Evolutionary conservation across 2,113 vertebrate genomes (phyloP).

Genomic region (Myotis davidii): DNA sequence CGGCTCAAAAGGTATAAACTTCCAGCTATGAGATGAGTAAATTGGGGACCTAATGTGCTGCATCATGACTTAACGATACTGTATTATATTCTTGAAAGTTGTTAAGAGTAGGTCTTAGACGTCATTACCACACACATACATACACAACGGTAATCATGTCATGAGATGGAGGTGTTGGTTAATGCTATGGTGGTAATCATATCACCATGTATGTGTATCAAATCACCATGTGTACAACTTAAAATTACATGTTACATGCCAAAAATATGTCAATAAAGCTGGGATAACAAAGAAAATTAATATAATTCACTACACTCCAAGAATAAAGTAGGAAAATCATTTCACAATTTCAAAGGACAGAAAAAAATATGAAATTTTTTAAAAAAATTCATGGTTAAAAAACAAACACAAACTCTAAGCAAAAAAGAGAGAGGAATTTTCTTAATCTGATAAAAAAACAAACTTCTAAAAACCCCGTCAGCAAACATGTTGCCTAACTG

Average conservation of each 20-base stretch:
- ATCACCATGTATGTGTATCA: not conserved
- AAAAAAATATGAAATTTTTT: not conserved
- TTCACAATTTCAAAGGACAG: constrained; percentile 23
- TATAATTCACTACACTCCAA: not conserved
- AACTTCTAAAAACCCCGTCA: not conserved
- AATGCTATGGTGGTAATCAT: not conserved
- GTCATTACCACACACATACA: not conserved
- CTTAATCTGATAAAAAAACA: not conserved
- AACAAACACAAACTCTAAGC: not conserved
- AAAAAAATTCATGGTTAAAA: not conserved
- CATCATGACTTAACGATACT: not conserved
- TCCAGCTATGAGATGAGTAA: not conserved
- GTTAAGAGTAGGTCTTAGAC: not conserved
- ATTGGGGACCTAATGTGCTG: not conserved
- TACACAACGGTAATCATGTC: not conserved
- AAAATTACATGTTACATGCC: not conserved
- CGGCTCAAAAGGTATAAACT: not conserved
- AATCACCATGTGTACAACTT: not conserved
- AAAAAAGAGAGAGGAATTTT: constrained; percentile 33
- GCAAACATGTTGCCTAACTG: not conserved
- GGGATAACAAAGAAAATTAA: not conserved
- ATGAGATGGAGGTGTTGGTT: not conserved
- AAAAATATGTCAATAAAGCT: not conserved
- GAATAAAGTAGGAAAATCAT: constrained; percentile 5
- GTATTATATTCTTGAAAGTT: not conserved